Conservation (phyloP, 2,113 vertebrate genomes). For the Bungarus multicinctus region DNA sequence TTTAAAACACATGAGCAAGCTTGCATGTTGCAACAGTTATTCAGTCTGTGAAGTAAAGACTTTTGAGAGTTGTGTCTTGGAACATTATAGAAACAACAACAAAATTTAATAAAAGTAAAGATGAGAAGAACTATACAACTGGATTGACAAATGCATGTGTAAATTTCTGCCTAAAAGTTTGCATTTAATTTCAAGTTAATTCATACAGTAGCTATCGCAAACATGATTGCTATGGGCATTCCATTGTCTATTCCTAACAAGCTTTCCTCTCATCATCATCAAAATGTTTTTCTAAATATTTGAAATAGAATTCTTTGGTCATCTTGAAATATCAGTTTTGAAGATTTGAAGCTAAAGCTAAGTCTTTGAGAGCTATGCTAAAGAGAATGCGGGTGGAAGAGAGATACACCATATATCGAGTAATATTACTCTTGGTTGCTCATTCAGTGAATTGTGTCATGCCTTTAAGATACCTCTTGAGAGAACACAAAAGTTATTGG, state of each 20-base stretch:
- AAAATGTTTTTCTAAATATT: slow-evolving; percentile 3
- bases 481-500: not conserved
- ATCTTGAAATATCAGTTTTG: slow-evolving; percentile 6
- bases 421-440: not conserved
- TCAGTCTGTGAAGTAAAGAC: not conserved
- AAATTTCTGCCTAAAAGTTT: not conserved
- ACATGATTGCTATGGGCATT: not conserved
- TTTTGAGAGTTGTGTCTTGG: not conserved
- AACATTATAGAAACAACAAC: slow-evolving; percentile 11
- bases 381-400: not conserved
- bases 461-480: no score
- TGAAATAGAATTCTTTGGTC: slow-evolving; percentile 32
- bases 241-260: slow-evolving; percentile 9
- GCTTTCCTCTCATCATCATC: not conserved
- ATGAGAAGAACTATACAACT: not conserved
- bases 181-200: slow-evolving; percentile 1
- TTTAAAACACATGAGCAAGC: not conserved
- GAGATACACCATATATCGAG: not conserved
- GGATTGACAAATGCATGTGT: not conserved
- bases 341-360: slow-evolving; percentile 5
- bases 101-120: slow-evolving; percentile 5
- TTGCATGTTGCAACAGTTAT: not conserved
- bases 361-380: not conserved
- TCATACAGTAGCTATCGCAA: fast-evolving
- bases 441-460: not conserved